Evolutionary conservation across 2,888 invertebrate species (phyloP).

Genomic region (Pollenia angustigena): DNA sequence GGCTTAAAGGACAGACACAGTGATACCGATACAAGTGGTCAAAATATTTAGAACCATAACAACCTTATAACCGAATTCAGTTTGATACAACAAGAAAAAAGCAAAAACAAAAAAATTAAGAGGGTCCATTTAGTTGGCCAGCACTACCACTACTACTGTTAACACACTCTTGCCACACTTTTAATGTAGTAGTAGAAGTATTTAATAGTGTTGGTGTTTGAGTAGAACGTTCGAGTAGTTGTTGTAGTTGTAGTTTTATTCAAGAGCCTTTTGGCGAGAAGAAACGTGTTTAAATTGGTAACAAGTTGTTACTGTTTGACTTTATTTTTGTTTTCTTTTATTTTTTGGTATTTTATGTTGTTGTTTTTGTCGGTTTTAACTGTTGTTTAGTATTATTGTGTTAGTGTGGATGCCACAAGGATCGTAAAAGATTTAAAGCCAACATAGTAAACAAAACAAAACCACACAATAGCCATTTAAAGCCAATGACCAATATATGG

Average conservation of each 20-base stretch:
- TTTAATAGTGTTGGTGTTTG: slow-evolving; percentile 1
- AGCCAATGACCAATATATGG: slow-evolving; percentile 64
- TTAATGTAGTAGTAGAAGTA: neutral
- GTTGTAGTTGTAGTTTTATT: no score
- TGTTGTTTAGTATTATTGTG: slow-evolving; percentile 57
- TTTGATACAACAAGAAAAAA: slow-evolving; percentile 39
- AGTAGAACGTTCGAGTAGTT: slow-evolving; percentile 18
- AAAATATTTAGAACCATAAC: slow-evolving; percentile 63
- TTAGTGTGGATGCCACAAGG: slow-evolving; percentile 64
- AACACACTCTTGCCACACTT: neutral
- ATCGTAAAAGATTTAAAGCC: slow-evolving; percentile 59
- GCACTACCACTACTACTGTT: neutral
- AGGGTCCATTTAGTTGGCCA: slow-evolving; percentile 52
- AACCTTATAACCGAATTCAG: slow-evolving; percentile 60
- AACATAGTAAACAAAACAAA: slow-evolving; percentile 18
- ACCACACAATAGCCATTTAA: slow-evolving; percentile 39
- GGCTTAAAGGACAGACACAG: slow-evolving; percentile 40
- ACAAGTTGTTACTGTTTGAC: slow-evolving; percentile 71
- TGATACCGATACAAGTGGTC: slow-evolving; percentile 54
- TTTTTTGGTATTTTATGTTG: neutral
- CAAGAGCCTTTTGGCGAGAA: slow-evolving; percentile 62
- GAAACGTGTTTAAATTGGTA: slow-evolving; percentile 71
- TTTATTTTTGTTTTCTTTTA: slow-evolving; percentile 26
- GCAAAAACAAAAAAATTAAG: slow-evolving; percentile 20
- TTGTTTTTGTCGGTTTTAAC: slow-evolving; percentile 46